phyloP scores from a whole-genome alignment of 2,797 vertebrate genomes.

The Microcaecilia unicolor region DNA sequence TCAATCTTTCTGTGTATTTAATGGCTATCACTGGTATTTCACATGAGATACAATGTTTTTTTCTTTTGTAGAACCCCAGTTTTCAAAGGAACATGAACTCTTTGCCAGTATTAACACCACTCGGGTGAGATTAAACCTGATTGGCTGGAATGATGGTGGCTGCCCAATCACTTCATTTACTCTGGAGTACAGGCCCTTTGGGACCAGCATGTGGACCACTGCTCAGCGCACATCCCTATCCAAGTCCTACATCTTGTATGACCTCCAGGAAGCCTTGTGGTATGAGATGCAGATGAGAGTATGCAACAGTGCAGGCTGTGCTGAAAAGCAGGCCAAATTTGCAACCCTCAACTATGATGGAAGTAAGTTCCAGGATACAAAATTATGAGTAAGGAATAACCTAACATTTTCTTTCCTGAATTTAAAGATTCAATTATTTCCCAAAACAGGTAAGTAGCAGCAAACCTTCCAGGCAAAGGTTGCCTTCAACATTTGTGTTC shows the following conservation, averaged over 20 bases:
- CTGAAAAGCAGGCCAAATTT: slow-evolving; percentile 88
- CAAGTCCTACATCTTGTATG: slow-evolving; percentile 88
- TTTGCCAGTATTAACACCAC: slow-evolving; percentile 93
- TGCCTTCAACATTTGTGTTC: too few species aligned
- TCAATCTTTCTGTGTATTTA: too few species aligned
- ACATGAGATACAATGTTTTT: too few species aligned
- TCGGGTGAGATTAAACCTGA: slow-evolving; percentile 81
- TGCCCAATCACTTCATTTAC: slow-evolving; percentile 95
- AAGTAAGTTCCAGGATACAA: slow-evolving; percentile 90
- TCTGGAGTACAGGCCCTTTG: slow-evolving; percentile 86
- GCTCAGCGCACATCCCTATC: slow-evolving; percentile 88
- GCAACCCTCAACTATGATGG: slow-evolving; percentile 89
- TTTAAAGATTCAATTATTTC: too few species aligned
- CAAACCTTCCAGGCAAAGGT: too few species aligned
- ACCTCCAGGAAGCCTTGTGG: slow-evolving; percentile 92
- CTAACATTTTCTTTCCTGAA: too few species aligned
- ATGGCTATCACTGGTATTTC: too few species aligned
- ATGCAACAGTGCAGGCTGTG: slow-evolving; percentile 93
- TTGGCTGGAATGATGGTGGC: slow-evolving; percentile 95
- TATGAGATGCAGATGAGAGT: slow-evolving; percentile 95
- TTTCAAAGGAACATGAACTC: slow-evolving; percentile 95
- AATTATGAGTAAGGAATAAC: too few species aligned
- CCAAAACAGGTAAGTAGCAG: too few species aligned
- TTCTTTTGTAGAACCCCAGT: slow-evolving; percentile 81
- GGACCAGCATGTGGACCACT: slow-evolving; percentile 82